Evolutionary conservation across 2,113 vertebrate genomes (phyloP), one percentile per base, ranked within the genome.

Genomic region (Anarhynchus alexandrinus): DNA sequence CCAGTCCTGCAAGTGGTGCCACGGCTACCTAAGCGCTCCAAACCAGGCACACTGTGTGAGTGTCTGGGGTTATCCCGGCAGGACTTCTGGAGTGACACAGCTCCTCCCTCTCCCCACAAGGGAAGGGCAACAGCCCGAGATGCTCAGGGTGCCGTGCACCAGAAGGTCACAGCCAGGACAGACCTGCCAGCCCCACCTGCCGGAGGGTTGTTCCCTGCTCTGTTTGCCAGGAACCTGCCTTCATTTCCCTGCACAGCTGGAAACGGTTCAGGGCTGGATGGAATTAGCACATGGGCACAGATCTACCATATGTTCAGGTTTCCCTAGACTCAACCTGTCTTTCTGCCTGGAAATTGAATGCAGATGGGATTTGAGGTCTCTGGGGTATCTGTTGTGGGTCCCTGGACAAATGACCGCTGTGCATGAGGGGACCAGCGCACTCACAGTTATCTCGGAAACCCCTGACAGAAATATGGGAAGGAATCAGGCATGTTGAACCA

Each of bases 221-320:
- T 43, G 22, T 54, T 77, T 92, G 92, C 82, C 85, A 92, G 82
- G 58, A 88, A 76, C 82, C 78, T 92, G 71, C 82, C 90, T 90
- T 94, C 70, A 77, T 95, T 96, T 93, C 85, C 79, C 66, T 72
- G 64, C 92, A 88, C 90, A 96, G 91, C 95, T 96, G 95, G 90
- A 88, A 93, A 77, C 20, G n/a, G 40, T 88, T 94, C 82, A 93
- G 87, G 84, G 62, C 89, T 96, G 85, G 82, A 88, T 92, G 71
- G 86, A 93, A 96, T 94, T 91, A 94, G 86, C 72, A 91, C 69
- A 87, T 0, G 7, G 86, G 57, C 65, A 67, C 69, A 94, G 47
- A 94, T 70, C 66, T 93, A 93, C 92, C 82, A 57, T 77, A 92
- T 96, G 90, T 85, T 93, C 90, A 90, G 79, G 78, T 89, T 88